These are phyloP conservation scores for Xenopus borealis DNA, from an alignment of 2,113 vertebrate species.

Conservation along the genomic window DNA sequence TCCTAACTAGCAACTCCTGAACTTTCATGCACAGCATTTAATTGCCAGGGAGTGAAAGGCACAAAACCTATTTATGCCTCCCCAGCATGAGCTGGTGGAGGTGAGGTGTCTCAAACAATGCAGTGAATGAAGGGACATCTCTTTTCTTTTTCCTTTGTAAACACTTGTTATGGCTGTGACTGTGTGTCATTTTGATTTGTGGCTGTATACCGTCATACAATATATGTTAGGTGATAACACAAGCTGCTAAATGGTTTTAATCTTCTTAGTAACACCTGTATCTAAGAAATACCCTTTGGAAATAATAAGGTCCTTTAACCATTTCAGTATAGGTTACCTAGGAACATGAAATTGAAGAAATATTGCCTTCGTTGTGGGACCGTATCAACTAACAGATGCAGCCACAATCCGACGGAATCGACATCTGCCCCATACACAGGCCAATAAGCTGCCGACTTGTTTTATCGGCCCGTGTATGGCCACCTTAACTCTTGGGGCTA, in stretches of 20 bases:
- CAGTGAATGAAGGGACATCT: slow-evolving; percentile 11
- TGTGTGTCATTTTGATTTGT: slow-evolving; percentile 30
- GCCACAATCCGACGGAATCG: no score
- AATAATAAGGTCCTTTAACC: no score
- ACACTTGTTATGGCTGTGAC: slow-evolving; percentile 34
- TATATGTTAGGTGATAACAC: slow-evolving; percentile 19
- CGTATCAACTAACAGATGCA: no score
- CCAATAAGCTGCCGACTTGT: no score
- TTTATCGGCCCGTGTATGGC: no score
- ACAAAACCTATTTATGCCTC: slow-evolving; percentile 29
- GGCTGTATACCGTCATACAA: neutral
- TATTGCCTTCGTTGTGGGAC: no score
- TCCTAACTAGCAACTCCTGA: slow-evolving; percentile 43
- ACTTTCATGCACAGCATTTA: slow-evolving; percentile 35
- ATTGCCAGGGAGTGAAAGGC: slow-evolving; percentile 41
- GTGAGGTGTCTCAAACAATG: slow-evolving; percentile 25
- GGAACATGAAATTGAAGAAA: no score
- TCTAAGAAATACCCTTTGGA: no score
- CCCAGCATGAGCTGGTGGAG: slow-evolving; percentile 24
- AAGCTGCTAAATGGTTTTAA: slow-evolving; percentile 10
- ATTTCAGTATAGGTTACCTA: neutral
- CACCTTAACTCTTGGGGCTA: no score
- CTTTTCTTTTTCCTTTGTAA: slow-evolving; percentile 32
- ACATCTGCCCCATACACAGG: no score
- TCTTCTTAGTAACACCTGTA: neutral